A percentile compares a stretch with the other conserved stretches of the same genome.
These are phyloP conservation scores for Orchesellides sinensis DNA, from an alignment of 2,888 invertebrate genomes.

Conservation along the genomic window DNA sequence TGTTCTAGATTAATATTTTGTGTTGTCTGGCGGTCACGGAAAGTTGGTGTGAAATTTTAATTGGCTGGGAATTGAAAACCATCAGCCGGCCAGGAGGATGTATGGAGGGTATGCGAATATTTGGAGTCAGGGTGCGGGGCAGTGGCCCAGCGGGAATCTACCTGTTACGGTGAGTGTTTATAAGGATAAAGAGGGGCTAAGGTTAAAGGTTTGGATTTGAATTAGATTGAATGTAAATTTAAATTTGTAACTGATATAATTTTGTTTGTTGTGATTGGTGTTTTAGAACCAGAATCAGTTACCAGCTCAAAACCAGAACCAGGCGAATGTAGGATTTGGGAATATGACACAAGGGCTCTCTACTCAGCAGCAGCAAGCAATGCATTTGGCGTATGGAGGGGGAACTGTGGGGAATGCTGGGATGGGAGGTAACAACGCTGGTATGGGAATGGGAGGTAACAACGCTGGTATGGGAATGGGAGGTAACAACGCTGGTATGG, in stretches of 20 bases:
- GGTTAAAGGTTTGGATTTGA: too few relatives aligned
- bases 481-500: conserved; percentile 5
- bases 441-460: conserved; percentile 4
- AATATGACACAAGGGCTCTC: background rate
- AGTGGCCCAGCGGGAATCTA: conserved; percentile 21
- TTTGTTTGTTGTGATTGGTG: background rate
- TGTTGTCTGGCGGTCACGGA: too few relatives aligned
- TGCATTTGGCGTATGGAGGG: background rate
- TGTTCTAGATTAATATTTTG: too few relatives aligned
- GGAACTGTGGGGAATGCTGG: conserved; percentile 13
- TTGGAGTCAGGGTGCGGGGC: conserved; percentile 25
- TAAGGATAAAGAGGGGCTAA: too few relatives aligned
- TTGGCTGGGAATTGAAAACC: too few relatives aligned
- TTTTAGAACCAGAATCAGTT: conserved; percentile 7
- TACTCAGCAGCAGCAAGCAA: conserved; percentile 8
- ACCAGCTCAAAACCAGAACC: conserved; percentile 12
- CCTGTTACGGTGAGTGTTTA: too few relatives aligned
- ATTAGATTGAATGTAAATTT: background rate
- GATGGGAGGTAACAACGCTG: background rate
- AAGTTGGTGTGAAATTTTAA: too few relatives aligned
- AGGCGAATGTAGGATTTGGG: background rate
- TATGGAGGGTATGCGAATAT: conserved; percentile 51
- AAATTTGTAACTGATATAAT: background rate
- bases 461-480: background rate
- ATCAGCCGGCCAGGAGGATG: too few relatives aligned